Percentiles rank a stretch among this genome's conserved stretches.
Conservation (phyloP, 2,888 invertebrate species). For the Hydraecia micacea region DNA sequence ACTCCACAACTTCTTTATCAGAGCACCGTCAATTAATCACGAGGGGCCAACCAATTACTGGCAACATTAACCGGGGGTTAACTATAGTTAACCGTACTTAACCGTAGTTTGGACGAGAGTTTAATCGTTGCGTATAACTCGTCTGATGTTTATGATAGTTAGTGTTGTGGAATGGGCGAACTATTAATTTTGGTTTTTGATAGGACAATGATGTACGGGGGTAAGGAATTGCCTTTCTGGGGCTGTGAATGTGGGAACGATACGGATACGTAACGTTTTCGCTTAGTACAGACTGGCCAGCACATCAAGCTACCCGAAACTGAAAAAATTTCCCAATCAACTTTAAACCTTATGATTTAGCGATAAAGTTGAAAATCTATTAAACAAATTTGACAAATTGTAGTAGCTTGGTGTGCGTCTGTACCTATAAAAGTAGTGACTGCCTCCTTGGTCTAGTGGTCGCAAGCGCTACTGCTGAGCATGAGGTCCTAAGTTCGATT, state of each 20-base stretch:
- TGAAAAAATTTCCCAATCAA: no score
- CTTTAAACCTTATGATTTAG: no score
- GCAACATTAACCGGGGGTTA: constrained; percentile 72
- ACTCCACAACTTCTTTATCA: constrained; percentile 65
- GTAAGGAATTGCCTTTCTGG: constrained; percentile 18
- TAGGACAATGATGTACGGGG: constrained; percentile 41
- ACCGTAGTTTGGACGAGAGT: constrained; percentile 73
- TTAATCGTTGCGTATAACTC: constrained; percentile 73
- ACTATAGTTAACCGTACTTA: constrained; percentile 70
- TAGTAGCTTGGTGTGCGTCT: no score
- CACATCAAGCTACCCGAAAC: no score
- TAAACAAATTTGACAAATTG: no score
- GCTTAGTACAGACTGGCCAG: neutral
- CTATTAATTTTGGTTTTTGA: constrained; percentile 66
- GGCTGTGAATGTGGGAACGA: neutral
- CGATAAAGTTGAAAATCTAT: no score
- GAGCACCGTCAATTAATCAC: constrained; percentile 77
- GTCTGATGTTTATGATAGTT: constrained; percentile 74
- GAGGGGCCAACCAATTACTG: constrained; percentile 65
- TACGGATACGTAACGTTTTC: neutral
- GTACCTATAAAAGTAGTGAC: no score
- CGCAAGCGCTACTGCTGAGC: no score
- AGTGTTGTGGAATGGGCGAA: constrained; percentile 56
- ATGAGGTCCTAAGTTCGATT: no score
- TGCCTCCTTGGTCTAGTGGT: no score